These are phyloP conservation scores for Sycophila sp. DNA, from an alignment of 1,140 invertebrate genomes.

Conservation along the genomic window DNA sequence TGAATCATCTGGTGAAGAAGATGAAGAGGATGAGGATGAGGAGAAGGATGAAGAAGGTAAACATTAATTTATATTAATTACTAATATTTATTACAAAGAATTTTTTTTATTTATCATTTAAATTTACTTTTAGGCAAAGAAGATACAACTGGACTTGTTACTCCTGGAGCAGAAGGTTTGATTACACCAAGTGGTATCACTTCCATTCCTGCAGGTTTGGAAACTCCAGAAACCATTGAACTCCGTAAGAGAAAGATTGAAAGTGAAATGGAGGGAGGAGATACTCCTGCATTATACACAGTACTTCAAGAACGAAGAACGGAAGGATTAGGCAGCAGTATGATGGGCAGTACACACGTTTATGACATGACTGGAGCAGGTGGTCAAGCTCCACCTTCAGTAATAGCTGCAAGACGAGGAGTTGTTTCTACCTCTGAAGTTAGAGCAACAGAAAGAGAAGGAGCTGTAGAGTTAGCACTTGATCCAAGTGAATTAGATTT, in stretches of 20 bases:
- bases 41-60: conserved; percentile 76
- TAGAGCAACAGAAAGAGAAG: conserved; percentile 67
- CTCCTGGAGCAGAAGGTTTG: conserved; percentile 86
- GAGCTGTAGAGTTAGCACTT: conserved; percentile 90
- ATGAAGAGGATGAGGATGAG: conserved; percentile 82
- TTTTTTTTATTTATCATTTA: neutral
- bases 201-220: conserved; percentile 93
- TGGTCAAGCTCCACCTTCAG: conserved; percentile 68
- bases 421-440: conserved; percentile 55
- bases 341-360: conserved; percentile 99
- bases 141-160: conserved; percentile 79
- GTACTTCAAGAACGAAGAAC: conserved; percentile 94
- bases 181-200: conserved; percentile 96
- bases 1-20: conserved; percentile 90
- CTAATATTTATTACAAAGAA: neutral
- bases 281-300: conserved; percentile 91
- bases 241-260: conserved; percentile 97
- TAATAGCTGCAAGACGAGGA: conserved; percentile 62
- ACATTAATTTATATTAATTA: conserved; percentile 41
- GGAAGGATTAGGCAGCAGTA: conserved; percentile 88
- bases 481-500: conserved; percentile 98
- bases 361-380: conserved; percentile 86
- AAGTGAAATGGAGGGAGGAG: conserved; percentile 94
- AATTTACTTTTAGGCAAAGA: conserved; percentile 62
- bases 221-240: conserved; percentile 98